Base-by-base conservation (phyloP, 2,797 vertebrate species). In the Gallinago stenura region DNA sequence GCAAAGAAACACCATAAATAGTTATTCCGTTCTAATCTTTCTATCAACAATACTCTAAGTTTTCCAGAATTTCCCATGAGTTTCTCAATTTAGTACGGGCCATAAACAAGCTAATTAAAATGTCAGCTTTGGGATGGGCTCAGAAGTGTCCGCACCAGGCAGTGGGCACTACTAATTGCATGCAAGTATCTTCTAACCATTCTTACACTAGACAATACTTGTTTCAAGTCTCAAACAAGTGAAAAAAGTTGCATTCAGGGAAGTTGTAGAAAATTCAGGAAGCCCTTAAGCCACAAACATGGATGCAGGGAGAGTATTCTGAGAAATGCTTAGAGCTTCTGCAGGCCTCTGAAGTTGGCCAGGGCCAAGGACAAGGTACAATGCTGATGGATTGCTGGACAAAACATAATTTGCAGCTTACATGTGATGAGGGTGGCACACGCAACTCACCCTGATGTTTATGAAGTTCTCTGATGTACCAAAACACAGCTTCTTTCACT, bases 351-450 rank as follows among this genome's bases (percentile, higher is more conserved):
- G 20, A 76, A 37, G 20, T 2, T 60, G 61, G 37, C 24, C 17
- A 31, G 66, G 24, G 35, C 24, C 72, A 60, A 60, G 16, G n/a
- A 50, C 60, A 81, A 53, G 18, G 19, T 12, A 28, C 11, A 83
- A 48, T 0, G 3, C 24, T 30, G 56, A 51, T 2, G 8, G 48
- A 73, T 0, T 12, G 10, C 16, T 48, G 39, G 28, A 71, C 43
- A 89, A 82, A 78, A 50, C 2, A 1, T 3, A 60, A 39, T 17
- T 62, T 68, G 28, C 28, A 90, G 18, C 25, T 84, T 15, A 12
- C 3, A 10, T 0, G 7, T 0, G 1, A 57, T 28, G 41, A 45
- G 3, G 15, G 30, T 6, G 33, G 35, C 46, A 71, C 22, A 60
- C 37, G 28, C 26, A 60, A 57, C 22, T 68, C 76, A 48, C 11